Percentiles rank a stretch among this genome's conserved stretches.
Conservation (phyloP, 2,113 vertebrate genomes). For the Hystrix brachyura region DNA sequence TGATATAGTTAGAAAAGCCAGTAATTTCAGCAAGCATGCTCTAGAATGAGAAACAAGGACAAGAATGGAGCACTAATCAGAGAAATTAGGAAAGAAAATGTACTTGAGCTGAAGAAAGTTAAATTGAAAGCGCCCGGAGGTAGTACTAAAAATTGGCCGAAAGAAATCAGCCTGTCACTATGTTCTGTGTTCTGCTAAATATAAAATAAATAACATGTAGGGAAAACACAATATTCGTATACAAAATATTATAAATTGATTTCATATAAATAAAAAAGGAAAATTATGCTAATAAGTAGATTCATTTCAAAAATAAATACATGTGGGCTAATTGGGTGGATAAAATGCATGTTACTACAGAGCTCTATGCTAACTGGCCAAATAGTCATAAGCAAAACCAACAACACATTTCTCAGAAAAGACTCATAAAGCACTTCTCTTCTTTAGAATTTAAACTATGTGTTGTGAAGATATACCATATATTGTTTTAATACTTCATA, state of each 20-base stretch:
- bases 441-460: neutral
- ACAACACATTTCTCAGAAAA: neutral
- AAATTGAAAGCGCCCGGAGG: neutral
- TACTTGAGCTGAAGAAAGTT: neutral
- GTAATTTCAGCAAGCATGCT: neutral
- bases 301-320: constrained; percentile 3
- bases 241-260: neutral
- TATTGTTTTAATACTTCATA: neutral
- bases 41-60: neutral
- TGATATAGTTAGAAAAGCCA: neutral
- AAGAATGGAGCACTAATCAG: neutral
- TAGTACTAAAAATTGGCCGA: neutral
- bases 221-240: neutral
- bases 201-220: neutral
- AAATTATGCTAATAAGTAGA: neutral
- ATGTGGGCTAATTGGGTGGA: neutral
- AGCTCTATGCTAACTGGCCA: neutral
- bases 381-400: neutral
- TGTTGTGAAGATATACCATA: neutral
- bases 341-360: neutral
- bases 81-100: neutral
- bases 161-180: neutral
- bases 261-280: neutral
- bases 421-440: neutral
- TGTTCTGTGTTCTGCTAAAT: neutral